Evolutionary conservation across 2,113 vertebrate species (phyloP), one percentile per base, ranked within the genome.

Genomic region (Fregata magnificens): DNA sequence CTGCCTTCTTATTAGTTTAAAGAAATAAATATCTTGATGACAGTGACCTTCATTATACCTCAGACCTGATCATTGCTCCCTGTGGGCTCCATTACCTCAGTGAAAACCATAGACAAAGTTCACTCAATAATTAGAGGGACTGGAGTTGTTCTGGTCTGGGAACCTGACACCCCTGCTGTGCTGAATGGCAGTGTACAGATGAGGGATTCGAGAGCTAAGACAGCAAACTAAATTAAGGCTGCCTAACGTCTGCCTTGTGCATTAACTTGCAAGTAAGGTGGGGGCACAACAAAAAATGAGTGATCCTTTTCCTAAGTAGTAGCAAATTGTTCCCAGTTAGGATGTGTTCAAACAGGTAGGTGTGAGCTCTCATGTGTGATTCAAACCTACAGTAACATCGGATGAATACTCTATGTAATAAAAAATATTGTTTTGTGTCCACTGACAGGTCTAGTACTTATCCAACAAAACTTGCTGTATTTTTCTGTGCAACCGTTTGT

Each of bases 101-200:
- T 77, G 91, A 96, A 96, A 95, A 86, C 77, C 67, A 36, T 28
- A 93, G 83, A 95, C 81, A 89, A 93, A 93, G 88, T 95, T 97
- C 94, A 96, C 42, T 97, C 84, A 95, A 62, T 96, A 97, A 97
- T 95, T 97, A 97, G 97, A 91, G 61, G 70, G 73, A 69, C 77
- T 78, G 29, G 53, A 94, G 93, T 77, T 91, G 94, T 84, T 97
- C 94, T 97, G 95, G 94, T 95, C 94, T 87, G 83, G 90, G 94
- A 96, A 96, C 78, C 84, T 69, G 84, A 89, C 94, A 91, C 81
- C 78, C 96, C 93, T 89, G 93, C 95, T 94, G 96, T 82, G 93
- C 86, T 93, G 88, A 96, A 93, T 93, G 90, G 94, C 97, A 93
- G 73, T 45, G 73, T 77, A 94, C 96, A 95, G 93, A 93, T 97